A percentile compares a stretch with the other conserved stretches of the same genome.
phyloP scores from a whole-genome alignment of 2,797 vertebrate genomes.

The Dendrocincla fuliginosa region DNA sequence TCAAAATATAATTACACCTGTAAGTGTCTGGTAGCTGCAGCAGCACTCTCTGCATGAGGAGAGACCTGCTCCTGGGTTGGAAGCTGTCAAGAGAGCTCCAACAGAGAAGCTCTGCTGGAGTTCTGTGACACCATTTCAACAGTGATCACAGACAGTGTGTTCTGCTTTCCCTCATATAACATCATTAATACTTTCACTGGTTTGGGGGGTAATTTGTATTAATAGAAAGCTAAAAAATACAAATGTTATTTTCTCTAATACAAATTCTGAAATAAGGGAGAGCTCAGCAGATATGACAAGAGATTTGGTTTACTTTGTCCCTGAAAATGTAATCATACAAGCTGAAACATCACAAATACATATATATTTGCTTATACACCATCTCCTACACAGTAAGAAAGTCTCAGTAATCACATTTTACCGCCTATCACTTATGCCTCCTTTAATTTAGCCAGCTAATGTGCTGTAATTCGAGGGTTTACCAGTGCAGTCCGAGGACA shows the following conservation, averaged over 20 bases:
- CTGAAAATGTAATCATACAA: not conserved
- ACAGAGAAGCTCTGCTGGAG: not conserved
- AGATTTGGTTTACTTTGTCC: not conserved
- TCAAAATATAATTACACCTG: conserved; percentile 18
- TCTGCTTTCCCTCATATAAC: not conserved
- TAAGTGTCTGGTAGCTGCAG: not conserved
- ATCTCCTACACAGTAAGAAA: not conserved
- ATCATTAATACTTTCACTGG: not conserved
- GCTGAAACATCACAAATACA: not conserved
- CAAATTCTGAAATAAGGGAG: not conserved
- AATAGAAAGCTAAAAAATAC: not conserved
- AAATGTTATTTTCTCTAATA: not conserved
- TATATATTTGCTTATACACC: not conserved
- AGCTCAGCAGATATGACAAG: not conserved
- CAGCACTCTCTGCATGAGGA: not conserved
- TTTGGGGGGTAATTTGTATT: not conserved
- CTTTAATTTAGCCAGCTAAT: not conserved
- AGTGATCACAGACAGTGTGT: not conserved
- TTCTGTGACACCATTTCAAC: not conserved
- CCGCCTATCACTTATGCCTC: not conserved
- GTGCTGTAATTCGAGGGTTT: not conserved
- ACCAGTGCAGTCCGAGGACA: not conserved
- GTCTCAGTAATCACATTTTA: not conserved
- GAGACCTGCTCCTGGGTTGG: not conserved
- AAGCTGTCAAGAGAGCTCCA: not conserved